phyloP scores from a whole-genome alignment of 2,888 invertebrate species.

The Abrostola triplasia region DNA sequence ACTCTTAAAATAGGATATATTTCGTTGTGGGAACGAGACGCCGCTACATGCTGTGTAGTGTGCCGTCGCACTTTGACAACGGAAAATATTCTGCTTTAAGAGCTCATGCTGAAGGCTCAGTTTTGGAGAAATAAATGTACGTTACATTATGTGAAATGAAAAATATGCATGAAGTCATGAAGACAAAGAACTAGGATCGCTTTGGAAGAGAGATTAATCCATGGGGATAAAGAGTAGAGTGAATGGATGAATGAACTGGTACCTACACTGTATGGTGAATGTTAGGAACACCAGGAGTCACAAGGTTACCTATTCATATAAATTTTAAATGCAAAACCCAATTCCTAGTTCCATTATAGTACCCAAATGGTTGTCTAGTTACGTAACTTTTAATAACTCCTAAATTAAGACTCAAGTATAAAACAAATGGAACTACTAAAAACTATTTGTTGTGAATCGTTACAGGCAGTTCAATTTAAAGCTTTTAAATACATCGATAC shows the following conservation, averaged over 20 bases:
- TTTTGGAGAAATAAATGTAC: no score
- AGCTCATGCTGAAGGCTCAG: no score
- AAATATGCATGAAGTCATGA: no score
- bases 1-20: no score
- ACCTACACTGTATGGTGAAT: not conserved
- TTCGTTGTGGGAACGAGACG: no score
- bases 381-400: not conserved
- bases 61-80: no score
- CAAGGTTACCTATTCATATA: not conserved
- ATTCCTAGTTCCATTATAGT: not conserved
- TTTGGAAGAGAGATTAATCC: no score
- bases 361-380: no score
- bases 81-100: no score
- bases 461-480: constrained; percentile 52
- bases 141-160: no score
- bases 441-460: constrained; percentile 7
- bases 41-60: no score
- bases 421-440: constrained; percentile 11
- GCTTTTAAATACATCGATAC: constrained; percentile 49
- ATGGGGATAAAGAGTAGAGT: not conserved
- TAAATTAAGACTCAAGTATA: not conserved
- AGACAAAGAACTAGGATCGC: no score
- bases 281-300: not conserved
- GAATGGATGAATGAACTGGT: not conserved
- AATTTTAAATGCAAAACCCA: not conserved